Evolutionary conservation across 2,888 invertebrate species (phyloP).

Genomic region (Campoplex nolae): DNA sequence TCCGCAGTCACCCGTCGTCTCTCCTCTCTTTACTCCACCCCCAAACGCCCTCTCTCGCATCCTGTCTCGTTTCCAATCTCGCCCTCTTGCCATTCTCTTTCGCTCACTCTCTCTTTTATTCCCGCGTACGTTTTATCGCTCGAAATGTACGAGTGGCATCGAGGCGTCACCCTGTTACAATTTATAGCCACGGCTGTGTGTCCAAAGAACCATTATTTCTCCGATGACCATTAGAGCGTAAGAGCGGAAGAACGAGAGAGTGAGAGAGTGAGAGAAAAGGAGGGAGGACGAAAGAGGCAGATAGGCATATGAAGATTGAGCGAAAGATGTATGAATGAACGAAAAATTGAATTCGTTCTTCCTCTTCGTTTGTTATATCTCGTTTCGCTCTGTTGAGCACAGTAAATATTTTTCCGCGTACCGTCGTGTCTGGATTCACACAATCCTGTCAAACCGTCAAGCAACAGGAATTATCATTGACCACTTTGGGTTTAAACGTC

Average conservation of each 20-base stretch:
- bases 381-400: slow-evolving; percentile 12
- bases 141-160: slow-evolving; percentile 74
- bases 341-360: slow-evolving; percentile 71
- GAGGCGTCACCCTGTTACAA: slow-evolving; percentile 73
- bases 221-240: slow-evolving; percentile 68
- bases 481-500: not conserved
- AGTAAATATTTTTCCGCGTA: slow-evolving; percentile 31
- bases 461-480: not conserved
- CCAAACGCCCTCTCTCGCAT: slow-evolving; percentile 39
- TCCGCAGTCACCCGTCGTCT: slow-evolving; percentile 37
- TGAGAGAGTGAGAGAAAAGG: slow-evolving; percentile 1
- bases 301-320: slow-evolving; percentile 40
- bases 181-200: slow-evolving; percentile 71
- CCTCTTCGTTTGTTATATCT: slow-evolving; percentile 58
- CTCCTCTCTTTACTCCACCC: slow-evolving; percentile 19
- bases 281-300: not conserved
- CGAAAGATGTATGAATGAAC: slow-evolving; percentile 57
- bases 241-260: slow-evolving; percentile 42
- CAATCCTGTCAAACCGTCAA: slow-evolving; percentile 23
- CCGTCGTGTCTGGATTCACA: slow-evolving; percentile 4
- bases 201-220: slow-evolving; percentile 70
- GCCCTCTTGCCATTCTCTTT: slow-evolving; percentile 18
- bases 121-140: slow-evolving; percentile 71
- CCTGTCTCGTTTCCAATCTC: slow-evolving; percentile 45
- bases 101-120: slow-evolving; percentile 63